phyloP scores from a whole-genome alignment of 2,797 vertebrate species.

The Masticophis lateralis region DNA sequence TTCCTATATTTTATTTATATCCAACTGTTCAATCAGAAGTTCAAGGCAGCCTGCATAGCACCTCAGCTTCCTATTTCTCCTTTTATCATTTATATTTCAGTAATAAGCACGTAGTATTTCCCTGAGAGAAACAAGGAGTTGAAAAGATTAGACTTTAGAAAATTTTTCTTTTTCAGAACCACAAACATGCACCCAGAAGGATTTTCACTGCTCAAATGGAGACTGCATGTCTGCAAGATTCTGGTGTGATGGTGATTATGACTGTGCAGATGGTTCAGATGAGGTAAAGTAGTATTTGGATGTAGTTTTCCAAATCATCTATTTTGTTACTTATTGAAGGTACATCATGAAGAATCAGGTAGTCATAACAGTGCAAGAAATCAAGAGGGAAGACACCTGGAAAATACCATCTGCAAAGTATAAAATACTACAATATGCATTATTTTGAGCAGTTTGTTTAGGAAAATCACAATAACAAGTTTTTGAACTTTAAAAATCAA shows the following conservation, averaged over 20 bases:
- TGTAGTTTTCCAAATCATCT: too few relatives aligned
- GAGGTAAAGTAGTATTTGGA: conserved; percentile 76
- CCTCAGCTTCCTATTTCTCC: background rate
- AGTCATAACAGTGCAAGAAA: background rate
- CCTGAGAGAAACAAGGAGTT: background rate
- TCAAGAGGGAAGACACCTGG: background rate
- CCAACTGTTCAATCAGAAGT: background rate
- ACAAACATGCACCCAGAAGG: conserved; percentile 93
- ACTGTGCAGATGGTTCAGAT: conserved; percentile 94
- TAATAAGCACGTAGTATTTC: background rate
- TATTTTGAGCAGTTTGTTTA: background rate
- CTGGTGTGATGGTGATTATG: conserved; percentile 96
- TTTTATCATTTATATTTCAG: background rate
- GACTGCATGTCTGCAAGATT: conserved; percentile 94
- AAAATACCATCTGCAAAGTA: background rate
- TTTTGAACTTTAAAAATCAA: background rate
- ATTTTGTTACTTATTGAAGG: background rate
- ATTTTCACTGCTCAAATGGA: conserved; percentile 92
- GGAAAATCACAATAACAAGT: background rate
- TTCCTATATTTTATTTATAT: background rate
- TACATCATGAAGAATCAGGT: background rate
- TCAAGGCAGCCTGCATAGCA: background rate
- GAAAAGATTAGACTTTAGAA: background rate
- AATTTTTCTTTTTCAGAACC: conserved; percentile 76
- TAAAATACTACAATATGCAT: background rate